Evolutionary conservation across 2,797 vertebrate genomes (phyloP), one percentile per base, ranked within the genome.

Genomic region (Macrochelys suwanniensis): DNA sequence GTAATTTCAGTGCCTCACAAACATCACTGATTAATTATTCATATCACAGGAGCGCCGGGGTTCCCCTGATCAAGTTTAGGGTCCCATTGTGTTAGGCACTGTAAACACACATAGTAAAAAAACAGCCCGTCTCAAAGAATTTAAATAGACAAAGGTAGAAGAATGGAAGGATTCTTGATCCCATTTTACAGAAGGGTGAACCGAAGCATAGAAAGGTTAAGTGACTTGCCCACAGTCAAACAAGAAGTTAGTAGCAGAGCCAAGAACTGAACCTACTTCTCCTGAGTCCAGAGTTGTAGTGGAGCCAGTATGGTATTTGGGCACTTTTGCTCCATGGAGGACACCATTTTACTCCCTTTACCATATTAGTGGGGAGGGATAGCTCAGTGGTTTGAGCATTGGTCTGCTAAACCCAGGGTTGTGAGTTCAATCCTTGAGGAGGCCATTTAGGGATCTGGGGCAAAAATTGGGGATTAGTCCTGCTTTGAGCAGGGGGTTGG

Each of bases 111-210:
- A 11, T 25, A 85, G 59, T 19, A 87, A 56, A 61, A 61, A 80
- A 51, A 59, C 77, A 71, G 54, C 54, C 59, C 80, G 5, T 49
- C 84, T 65, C 26, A 53, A 31, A 50, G 11, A 49, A 17, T 51
- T 45, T 28, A 77, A 77, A 33, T 61, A 13, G 82, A 42, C 17
- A 68, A 45, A 28, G 17, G 17, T 47, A 26, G 45, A 51, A 85
- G 33, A 71, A 26, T 77, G 88, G 74, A 7, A 79, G 25, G 12
- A 28, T 31, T 49, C 49, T 77, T 47, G 45, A 19, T 82, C 19
- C n/a, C 0, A 0, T 11, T 54, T 28, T 86, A 45, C 45, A 45
- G 80, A 57, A 49, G 74, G 25, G 13, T 26, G 37, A 82, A 49
- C 51, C 33, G 11, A 2, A 1, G 13, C 19, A 54, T 28, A 0